Evolutionary conservation across 92 coral and sea anemone species (phyloP).

Genomic region (Bergia sp.): DNA sequence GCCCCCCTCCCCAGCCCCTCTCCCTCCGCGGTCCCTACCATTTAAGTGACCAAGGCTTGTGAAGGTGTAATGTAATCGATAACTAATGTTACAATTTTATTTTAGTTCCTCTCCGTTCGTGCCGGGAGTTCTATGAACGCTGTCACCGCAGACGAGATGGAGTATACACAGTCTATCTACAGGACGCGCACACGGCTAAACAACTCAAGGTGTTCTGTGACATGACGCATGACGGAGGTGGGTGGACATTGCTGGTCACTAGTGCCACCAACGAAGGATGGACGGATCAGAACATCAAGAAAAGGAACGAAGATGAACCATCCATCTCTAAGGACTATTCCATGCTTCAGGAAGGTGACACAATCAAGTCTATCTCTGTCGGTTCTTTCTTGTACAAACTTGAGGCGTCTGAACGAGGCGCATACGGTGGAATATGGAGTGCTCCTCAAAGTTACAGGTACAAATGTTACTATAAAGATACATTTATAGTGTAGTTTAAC

Average conservation of each 20-base stretch:
- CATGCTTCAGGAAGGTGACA: constrained; percentile 78
- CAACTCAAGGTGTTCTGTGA: constrained; percentile 87
- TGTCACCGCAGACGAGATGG: constrained; percentile 92
- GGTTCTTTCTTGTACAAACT: constrained; percentile 86
- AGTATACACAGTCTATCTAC: constrained; percentile 76
- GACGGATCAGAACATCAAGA: constrained; percentile 70
- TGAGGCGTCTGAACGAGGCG: constrained; percentile 87
- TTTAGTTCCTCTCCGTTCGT: constrained; percentile 92
- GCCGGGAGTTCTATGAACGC: constrained; percentile 91
- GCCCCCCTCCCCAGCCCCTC: too few relatives aligned
- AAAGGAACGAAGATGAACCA: constrained; percentile 84
- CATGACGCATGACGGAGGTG: constrained; percentile 90
- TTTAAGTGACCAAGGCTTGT: background rate
- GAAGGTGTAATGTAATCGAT: too few relatives aligned
- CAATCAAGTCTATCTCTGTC: constrained; percentile 78
- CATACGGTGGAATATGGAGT: constrained; percentile 89
- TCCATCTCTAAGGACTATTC: constrained; percentile 86
- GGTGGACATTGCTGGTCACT: constrained; percentile 92
- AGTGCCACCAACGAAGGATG: constrained; percentile 83
- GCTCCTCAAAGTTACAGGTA: constrained; percentile 96
- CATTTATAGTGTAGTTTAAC: too few relatives aligned
- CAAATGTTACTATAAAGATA: background rate
- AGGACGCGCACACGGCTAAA: constrained; percentile 73
- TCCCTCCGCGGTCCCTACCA: too few relatives aligned
- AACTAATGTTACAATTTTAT: background rate